Conservation (phyloP, 2,888 invertebrate species). For the Odontomyia ornata region DNA sequence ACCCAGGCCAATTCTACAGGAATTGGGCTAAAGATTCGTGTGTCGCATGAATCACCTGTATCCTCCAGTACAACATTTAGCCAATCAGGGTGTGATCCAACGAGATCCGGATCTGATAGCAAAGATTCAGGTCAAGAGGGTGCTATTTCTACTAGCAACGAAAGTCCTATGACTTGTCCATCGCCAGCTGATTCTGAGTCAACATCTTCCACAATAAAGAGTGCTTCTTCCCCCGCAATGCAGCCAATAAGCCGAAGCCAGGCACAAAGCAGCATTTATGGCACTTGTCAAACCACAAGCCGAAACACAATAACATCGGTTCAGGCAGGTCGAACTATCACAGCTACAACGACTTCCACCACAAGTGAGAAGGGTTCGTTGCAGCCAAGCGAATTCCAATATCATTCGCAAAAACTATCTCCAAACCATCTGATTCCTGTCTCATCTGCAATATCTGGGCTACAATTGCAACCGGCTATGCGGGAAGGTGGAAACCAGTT, state of each 20-base stretch:
- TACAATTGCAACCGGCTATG: conserved; percentile 58
- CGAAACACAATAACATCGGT: conserved; percentile 85
- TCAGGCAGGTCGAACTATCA: conserved; percentile 74
- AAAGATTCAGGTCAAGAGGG: conserved; percentile 84
- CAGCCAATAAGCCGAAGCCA: background rate
- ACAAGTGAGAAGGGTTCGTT: conserved; percentile 34
- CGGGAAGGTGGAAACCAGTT: conserved; percentile 58
- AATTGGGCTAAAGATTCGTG: conserved; percentile 59
- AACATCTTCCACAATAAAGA: conserved; percentile 53
- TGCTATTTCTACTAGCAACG: conserved; percentile 84
- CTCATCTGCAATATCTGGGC: conserved; percentile 49
- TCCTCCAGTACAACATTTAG: conserved; percentile 66
- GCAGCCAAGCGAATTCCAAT: conserved; percentile 22
- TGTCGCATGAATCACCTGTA: conserved; percentile 61
- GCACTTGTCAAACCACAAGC: conserved; percentile 71
- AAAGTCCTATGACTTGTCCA: conserved; percentile 74
- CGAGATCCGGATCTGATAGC: conserved; percentile 66
- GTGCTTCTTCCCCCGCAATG: conserved; percentile 60
- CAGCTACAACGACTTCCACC: conserved; percentile 76
- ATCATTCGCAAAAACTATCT: conserved; percentile 53
- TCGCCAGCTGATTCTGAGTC: conserved; percentile 67
- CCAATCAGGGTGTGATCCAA: conserved; percentile 64
- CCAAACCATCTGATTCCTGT: conserved; percentile 54
- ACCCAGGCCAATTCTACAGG: conserved; percentile 53
- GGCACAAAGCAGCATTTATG: conserved; percentile 47